Evolutionary conservation across 1,140 invertebrate species (phyloP).

Genomic region (Penaeus chinensis): DNA sequence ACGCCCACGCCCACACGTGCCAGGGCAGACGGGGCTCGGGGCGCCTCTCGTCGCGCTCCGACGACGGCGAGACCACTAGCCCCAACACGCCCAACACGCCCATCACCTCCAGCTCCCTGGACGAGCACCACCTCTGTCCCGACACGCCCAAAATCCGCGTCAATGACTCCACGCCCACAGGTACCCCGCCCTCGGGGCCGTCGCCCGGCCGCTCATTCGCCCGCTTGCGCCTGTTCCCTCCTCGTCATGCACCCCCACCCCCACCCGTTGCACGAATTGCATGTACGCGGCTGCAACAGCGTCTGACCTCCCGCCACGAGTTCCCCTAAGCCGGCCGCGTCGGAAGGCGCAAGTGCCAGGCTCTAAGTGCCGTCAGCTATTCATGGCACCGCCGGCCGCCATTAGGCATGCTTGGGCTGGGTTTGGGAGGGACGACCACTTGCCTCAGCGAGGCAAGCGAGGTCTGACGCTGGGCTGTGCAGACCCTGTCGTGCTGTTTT

Average conservation of each 20-base stretch:
- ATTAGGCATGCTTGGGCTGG: too few species aligned
- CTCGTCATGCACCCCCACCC: neutral
- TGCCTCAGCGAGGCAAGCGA: too few species aligned
- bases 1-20: constrained; percentile 1
- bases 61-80: constrained; percentile 55
- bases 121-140: constrained; percentile 62
- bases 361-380: too few species aligned
- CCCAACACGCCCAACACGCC: constrained; percentile 60
- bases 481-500: too few species aligned
- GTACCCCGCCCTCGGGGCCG: neutral
- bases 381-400: too few species aligned
- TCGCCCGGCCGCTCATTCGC: neutral
- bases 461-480: too few species aligned
- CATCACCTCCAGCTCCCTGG: constrained; percentile 61
- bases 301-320: neutral
- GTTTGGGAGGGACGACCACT: too few species aligned
- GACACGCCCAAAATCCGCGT: constrained; percentile 63
- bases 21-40: constrained; percentile 49
- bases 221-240: neutral
- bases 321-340: too few species aligned
- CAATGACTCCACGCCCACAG: constrained; percentile 64
- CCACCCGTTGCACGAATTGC: constrained; percentile 4
- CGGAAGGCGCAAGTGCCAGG: too few species aligned
- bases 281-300: neutral
- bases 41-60: constrained; percentile 55